Conservation (phyloP, 2,113 vertebrate species). For the Lathamus discolor region DNA sequence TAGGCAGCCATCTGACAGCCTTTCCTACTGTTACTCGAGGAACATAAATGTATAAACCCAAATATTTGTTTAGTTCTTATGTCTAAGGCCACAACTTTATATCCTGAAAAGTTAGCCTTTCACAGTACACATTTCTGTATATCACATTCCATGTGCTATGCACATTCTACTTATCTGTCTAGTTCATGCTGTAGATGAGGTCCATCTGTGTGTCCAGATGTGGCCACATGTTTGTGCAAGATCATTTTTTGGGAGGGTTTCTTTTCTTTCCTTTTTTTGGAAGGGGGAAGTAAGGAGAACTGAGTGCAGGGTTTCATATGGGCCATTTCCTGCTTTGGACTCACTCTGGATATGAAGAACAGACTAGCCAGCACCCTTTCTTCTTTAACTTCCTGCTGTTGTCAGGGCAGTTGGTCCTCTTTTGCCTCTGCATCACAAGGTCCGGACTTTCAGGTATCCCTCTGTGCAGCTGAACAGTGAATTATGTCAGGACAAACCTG, state of each 20-base stretch:
- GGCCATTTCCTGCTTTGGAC: background rate
- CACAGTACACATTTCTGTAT: background rate
- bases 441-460: background rate
- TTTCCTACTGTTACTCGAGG: background rate
- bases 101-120: background rate
- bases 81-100: background rate
- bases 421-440: background rate
- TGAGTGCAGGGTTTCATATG: background rate
- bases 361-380: background rate
- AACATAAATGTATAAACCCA: background rate
- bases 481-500: background rate
- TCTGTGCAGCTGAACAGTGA: background rate
- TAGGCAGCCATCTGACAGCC: background rate
- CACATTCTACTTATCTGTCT: background rate
- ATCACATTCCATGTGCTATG: background rate
- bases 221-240: background rate
- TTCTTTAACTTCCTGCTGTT: background rate
- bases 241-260: background rate
- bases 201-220: slow-evolving; percentile 31
- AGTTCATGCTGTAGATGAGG: background rate
- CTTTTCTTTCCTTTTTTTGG: background rate
- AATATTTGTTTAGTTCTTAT: background rate
- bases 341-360: background rate
- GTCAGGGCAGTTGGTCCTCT: background rate
- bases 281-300: background rate